Evolutionary conservation across 1,140 invertebrate genomes (phyloP).

Genomic region (Rhopalosiphum padi): DNA sequence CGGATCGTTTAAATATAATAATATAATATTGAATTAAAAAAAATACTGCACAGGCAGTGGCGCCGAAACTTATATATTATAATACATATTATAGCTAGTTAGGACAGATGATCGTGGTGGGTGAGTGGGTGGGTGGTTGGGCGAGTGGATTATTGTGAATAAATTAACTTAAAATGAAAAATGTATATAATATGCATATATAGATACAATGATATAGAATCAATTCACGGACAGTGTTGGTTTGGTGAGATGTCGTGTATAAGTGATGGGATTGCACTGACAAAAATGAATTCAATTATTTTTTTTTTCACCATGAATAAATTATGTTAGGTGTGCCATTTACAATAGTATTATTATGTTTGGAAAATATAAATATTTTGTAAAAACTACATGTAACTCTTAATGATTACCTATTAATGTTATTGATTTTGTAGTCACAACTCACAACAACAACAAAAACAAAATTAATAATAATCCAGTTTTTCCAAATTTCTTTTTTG

Average conservation of each 20-base stretch:
- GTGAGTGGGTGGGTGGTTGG: neutral
- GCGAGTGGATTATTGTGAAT: neutral
- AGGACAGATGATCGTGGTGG: neutral
- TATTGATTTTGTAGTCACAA: no score
- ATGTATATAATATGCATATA: neutral
- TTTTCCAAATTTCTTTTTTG: no score
- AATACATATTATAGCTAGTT: neutral
- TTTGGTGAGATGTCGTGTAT: neutral
- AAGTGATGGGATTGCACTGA: neutral
- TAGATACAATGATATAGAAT: neutral
- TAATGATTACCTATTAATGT: no score
- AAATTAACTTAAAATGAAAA: neutral
- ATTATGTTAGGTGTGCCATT: no score
- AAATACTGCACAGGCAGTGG: neutral
- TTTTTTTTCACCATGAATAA: no score
- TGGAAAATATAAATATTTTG: no score
- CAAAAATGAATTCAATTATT: neutral
- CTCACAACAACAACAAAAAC: no score
- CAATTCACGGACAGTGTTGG: neutral
- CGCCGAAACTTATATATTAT: neutral
- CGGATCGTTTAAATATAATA: constrained; percentile 12
- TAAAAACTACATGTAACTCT: no score
- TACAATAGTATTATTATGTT: no score
- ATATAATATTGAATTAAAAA: neutral
- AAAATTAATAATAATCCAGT: no score